Evolutionary conservation across 2,888 invertebrate species (phyloP).

Genomic region (Resseliella maxima): DNA sequence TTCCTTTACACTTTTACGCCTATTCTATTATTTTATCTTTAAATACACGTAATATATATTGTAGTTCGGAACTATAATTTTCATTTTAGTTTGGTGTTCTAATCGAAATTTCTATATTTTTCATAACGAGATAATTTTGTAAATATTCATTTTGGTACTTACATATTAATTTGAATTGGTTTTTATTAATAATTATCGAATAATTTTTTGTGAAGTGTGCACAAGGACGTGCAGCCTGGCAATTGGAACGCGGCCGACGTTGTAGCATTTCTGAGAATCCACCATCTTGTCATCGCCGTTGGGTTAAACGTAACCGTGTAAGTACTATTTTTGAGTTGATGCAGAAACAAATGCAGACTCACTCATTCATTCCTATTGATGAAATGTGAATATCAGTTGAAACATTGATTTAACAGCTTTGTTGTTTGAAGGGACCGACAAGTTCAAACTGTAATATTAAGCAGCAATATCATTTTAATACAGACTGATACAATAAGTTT

Average conservation of each 20-base stretch:
- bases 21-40: too few species aligned
- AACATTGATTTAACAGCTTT: too few species aligned
- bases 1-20: too few species aligned
- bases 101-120: too few species aligned
- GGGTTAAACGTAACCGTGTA: slow-evolving; percentile 82
- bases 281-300: slow-evolving; percentile 76
- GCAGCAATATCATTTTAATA: too few species aligned
- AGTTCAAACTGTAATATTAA: too few species aligned
- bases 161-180: not conserved
- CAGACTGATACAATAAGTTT: too few species aligned
- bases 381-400: not conserved
- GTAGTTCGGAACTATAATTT: not conserved
- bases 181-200: not conserved
- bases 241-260: slow-evolving; percentile 74
- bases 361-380: not conserved
- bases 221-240: slow-evolving; percentile 85
- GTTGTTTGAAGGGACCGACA: too few species aligned
- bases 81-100: not conserved
- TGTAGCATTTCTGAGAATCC: slow-evolving; percentile 77
- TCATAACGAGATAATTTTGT: too few species aligned
- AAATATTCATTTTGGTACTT: slow-evolving; percentile 43
- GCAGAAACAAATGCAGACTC: too few species aligned
- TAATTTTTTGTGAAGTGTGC: slow-evolving; percentile 73
- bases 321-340: too few species aligned
- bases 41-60: too few species aligned